Percentiles rank a stretch among this genome's conserved stretches.
These are phyloP conservation scores for Tupiocoris notatus DNA, from an alignment of 2,888 invertebrate species.

Conservation along the genomic window DNA sequence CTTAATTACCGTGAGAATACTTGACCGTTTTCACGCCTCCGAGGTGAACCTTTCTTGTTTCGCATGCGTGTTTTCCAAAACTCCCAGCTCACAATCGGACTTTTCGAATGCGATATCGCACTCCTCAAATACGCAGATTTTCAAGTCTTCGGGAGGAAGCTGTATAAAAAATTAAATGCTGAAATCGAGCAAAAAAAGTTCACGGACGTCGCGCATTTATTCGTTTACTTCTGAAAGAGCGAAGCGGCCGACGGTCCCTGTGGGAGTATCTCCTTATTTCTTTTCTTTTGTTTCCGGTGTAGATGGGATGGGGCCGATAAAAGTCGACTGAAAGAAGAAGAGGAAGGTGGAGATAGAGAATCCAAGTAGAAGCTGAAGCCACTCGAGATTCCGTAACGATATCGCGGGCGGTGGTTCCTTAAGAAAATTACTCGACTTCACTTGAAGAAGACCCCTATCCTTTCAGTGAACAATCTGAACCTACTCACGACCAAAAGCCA, in stretches of 20 bases:
- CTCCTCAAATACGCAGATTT: not conserved
- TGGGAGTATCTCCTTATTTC: slow-evolving; percentile 35
- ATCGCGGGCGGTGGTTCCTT: slow-evolving; percentile 26
- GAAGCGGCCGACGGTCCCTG: not conserved
- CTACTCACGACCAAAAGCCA: not conserved
- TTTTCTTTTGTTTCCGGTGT: slow-evolving; percentile 42
- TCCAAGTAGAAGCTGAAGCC: slow-evolving; percentile 16
- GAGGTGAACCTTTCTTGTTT: not conserved
- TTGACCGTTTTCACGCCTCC: not conserved
- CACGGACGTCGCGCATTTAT: not conserved
- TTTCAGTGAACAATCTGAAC: not conserved
- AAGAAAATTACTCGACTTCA: slow-evolving; percentile 34
- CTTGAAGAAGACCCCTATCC: not conserved
- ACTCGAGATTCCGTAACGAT: slow-evolving; percentile 40
- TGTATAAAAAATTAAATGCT: not conserved
- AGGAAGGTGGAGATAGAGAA: not conserved
- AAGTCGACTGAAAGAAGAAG: not conserved
- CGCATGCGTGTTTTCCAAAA: too few relatives aligned
- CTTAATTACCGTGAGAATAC: not conserved
- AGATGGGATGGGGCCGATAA: slow-evolving; percentile 35
- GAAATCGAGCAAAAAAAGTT: not conserved
- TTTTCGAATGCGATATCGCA: too few relatives aligned
- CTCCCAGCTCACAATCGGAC: too few relatives aligned
- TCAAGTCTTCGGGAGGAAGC: not conserved
- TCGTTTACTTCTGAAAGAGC: slow-evolving; percentile 29